phyloP scores from a whole-genome alignment of 2,113 vertebrate species.

The Ictalurus punctatus region DNA sequence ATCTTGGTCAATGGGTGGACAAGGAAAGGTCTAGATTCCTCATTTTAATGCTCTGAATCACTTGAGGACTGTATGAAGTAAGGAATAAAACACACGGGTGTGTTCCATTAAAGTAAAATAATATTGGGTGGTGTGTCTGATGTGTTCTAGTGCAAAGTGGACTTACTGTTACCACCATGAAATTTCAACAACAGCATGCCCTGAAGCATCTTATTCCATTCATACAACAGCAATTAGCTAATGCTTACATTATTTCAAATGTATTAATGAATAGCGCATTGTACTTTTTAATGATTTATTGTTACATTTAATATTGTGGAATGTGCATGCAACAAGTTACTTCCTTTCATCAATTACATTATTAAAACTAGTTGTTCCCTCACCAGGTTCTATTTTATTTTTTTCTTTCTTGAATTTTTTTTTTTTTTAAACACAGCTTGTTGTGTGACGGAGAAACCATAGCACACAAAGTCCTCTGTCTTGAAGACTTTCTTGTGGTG shows the following conservation, averaged over 20 bases:
- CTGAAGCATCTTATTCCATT: background rate
- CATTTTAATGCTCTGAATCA: background rate
- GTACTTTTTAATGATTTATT: background rate
- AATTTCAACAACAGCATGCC: background rate
- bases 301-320: background rate
- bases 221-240: background rate
- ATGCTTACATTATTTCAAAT: background rate
- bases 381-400: background rate
- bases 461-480: background rate
- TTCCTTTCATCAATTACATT: background rate
- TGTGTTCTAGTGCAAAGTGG: background rate
- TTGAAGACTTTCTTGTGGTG: background rate
- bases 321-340: background rate
- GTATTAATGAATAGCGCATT: background rate
- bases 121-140: background rate
- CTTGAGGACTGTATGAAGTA: background rate
- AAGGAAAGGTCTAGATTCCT: no score
- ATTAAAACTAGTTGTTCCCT: background rate
- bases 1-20: background rate
- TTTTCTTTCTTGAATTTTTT: background rate
- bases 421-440: background rate
- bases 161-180: background rate
- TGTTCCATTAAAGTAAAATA: background rate
- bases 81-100: background rate
- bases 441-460: background rate